Evolutionary conservation across 2,888 invertebrate genomes (phyloP).

Genomic region (Omphaloscelis lunosa): DNA sequence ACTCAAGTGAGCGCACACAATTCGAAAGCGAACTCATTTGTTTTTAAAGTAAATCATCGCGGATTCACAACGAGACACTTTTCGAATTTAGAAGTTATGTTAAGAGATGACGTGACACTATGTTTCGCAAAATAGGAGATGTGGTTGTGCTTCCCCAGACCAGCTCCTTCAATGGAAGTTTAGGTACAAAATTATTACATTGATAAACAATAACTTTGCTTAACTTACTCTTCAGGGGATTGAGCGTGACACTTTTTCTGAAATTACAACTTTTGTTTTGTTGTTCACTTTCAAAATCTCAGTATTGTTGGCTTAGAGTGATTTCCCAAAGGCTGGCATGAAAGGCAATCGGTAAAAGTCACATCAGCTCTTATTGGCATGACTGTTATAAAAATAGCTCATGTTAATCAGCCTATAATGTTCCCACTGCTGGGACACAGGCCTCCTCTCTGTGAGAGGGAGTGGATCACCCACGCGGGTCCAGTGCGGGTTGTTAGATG

Average conservation of each 20-base stretch:
- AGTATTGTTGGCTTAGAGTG: constrained; percentile 1
- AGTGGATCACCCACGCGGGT: no score
- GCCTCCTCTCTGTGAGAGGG: no score
- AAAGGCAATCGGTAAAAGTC: constrained; percentile 4
- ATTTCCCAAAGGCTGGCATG: constrained; percentile 30
- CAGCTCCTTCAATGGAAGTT: background rate
- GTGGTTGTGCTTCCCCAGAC: background rate
- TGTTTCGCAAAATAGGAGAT: background rate
- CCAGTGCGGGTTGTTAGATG: no score
- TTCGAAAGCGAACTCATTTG: background rate
- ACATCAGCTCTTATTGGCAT: background rate
- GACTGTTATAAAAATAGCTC: background rate
- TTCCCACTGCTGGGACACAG: no score
- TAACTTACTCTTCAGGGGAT: constrained; percentile 8
- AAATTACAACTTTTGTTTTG: constrained; percentile 29
- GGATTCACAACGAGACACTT: background rate
- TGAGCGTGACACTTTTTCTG: constrained; percentile 22
- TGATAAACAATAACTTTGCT: constrained; percentile 22
- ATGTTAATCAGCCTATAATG: no score
- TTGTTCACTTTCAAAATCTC: constrained; percentile 16
- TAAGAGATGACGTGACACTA: background rate
- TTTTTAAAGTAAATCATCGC: background rate
- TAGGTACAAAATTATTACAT: constrained; percentile 15
- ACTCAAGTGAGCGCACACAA: background rate
- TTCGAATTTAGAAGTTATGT: background rate